Evolutionary conservation across 2,113 vertebrate genomes (phyloP).

Genomic region (Cettia cetti): DNA sequence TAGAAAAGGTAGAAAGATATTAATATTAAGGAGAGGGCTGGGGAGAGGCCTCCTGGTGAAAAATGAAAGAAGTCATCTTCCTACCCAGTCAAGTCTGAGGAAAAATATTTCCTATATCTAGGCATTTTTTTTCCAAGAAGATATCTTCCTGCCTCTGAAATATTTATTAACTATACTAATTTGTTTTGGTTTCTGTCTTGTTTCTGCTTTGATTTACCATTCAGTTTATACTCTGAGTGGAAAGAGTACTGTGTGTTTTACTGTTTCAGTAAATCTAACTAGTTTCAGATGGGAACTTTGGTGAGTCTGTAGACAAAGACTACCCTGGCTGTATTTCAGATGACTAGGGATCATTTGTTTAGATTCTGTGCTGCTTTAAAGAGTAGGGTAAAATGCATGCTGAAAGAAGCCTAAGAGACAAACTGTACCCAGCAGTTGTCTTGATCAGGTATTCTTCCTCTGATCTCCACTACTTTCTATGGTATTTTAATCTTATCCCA

Average conservation of each 20-base stretch:
- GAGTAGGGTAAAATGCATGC: not conserved
- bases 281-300: not conserved
- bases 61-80: not conserved
- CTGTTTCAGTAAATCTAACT: not conserved
- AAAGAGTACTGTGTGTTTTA: not conserved
- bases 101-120: not conserved
- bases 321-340: not conserved
- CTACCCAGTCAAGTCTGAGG: not conserved
- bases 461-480: not conserved
- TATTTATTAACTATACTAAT: not conserved
- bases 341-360: not conserved
- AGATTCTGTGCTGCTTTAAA: not conserved
- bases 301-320: not conserved
- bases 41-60: not conserved
- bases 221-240: not conserved
- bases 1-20: not conserved
- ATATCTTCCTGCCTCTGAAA: not conserved
- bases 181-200: not conserved
- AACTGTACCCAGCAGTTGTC: not conserved
- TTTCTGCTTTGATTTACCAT: not conserved
- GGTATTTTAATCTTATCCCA: not conserved
- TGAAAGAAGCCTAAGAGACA: not conserved
- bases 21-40: not conserved
- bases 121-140: not conserved
- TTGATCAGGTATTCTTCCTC: not conserved